Conservation (phyloP, 2,888 invertebrate genomes). For the Tholera decimalis region DNA sequence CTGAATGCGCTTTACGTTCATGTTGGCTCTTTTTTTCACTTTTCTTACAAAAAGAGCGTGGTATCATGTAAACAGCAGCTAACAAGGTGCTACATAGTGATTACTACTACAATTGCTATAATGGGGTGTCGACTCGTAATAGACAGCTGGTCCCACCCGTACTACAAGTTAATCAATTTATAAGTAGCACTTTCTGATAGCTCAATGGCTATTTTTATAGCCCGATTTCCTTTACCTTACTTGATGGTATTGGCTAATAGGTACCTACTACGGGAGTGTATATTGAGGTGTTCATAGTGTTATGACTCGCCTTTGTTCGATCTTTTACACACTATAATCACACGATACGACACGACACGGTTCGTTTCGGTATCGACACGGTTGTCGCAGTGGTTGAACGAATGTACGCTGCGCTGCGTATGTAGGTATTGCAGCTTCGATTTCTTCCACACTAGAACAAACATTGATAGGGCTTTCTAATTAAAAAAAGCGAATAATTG, state of each 20-base stretch:
- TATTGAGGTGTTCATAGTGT: neutral
- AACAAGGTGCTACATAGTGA: constrained; percentile 66
- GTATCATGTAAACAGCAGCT: constrained; percentile 70
- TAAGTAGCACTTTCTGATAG: constrained; percentile 46
- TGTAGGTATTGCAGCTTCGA: too few species aligned
- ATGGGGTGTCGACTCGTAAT: constrained; percentile 81
- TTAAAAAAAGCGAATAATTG: too few species aligned
- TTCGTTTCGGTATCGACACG: too few species aligned
- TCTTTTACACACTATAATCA: too few species aligned
- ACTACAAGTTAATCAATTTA: constrained; percentile 57
- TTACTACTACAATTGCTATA: constrained; percentile 76
- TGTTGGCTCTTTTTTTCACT: constrained; percentile 15
- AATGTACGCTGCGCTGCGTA: too few species aligned
- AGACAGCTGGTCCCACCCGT: constrained; percentile 79
- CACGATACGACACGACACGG: too few species aligned
- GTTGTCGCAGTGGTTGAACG: too few species aligned
- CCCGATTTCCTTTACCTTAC: constrained; percentile 3
- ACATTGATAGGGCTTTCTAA: too few species aligned
- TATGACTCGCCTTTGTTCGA: too few species aligned
- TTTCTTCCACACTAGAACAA: too few species aligned
- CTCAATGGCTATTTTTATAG: constrained; percentile 19
- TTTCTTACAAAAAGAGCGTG: constrained; percentile 8
- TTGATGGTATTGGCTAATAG: neutral
- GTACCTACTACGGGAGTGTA: too few species aligned
- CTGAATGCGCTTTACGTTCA: neutral